Evolutionary conservation across 1,140 invertebrate genomes (phyloP).

Genomic region (Scaptomyza pallida): DNA sequence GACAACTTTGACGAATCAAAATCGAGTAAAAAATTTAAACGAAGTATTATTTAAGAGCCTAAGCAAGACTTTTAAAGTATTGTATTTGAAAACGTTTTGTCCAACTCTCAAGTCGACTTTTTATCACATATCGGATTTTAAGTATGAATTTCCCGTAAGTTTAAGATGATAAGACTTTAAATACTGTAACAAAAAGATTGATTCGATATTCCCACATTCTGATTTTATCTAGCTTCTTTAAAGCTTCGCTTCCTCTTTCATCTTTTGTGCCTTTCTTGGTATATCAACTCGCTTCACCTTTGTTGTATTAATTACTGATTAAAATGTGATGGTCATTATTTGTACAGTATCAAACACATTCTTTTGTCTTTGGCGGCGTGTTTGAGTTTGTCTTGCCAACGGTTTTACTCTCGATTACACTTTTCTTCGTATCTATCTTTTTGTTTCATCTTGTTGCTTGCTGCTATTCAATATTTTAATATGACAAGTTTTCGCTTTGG

Average conservation of each 20-base stretch:
- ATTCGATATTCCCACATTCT: too few species aligned
- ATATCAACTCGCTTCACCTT: neutral
- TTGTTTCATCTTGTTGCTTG: slow-evolving; percentile 19
- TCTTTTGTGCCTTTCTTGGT: neutral
- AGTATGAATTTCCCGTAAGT: too few species aligned
- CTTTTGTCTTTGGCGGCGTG: neutral
- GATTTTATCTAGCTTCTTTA: neutral
- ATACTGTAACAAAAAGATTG: too few species aligned
- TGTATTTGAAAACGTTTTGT: too few species aligned
- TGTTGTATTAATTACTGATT: slow-evolving; percentile 5
- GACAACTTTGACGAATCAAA: too few species aligned
- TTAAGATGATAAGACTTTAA: too few species aligned
- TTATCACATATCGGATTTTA: too few species aligned
- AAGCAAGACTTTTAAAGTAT: too few species aligned
- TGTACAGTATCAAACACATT: neutral
- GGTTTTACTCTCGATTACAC: slow-evolving; percentile 3
- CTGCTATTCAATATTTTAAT: slow-evolving; percentile 80
- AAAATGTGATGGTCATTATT: neutral
- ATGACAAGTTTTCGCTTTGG: slow-evolving; percentile 63
- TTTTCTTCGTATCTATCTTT: too few species aligned
- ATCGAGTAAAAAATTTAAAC: too few species aligned
- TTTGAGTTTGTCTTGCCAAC: neutral
- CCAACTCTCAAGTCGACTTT: too few species aligned
- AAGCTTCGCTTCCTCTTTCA: neutral
- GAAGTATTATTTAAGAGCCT: too few species aligned